Percentiles rank a stretch among this genome's conserved stretches.
phyloP scores from a whole-genome alignment of 1,140 invertebrate species.

The Zaprionus tsacasi region DNA sequence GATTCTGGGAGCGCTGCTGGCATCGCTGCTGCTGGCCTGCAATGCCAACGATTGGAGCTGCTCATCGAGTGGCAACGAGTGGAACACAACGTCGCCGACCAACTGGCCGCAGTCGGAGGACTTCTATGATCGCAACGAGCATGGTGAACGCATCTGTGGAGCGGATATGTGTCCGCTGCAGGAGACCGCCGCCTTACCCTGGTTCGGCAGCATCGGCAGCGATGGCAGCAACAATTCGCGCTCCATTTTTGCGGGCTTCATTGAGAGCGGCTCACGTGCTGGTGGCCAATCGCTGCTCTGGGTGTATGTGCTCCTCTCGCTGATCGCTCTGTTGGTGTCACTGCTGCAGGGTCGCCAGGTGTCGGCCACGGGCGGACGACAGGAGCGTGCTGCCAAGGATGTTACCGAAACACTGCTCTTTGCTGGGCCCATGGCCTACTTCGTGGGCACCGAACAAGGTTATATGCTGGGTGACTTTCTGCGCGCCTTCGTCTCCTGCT shows the following conservation, averaged over 20 bases:
- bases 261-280: slow-evolving; percentile 53
- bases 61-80: slow-evolving; percentile 28
- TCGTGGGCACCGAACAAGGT: slow-evolving; percentile 89
- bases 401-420: slow-evolving; percentile 85
- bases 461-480: slow-evolving; percentile 89
- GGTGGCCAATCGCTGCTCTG: slow-evolving; percentile 86
- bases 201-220: background rate
- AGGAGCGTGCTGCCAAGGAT: slow-evolving; percentile 68
- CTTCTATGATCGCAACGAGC: slow-evolving; percentile 84
- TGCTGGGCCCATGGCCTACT: slow-evolving; percentile 87
- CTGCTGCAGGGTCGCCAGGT: slow-evolving; percentile 81
- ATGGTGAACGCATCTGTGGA: slow-evolving; percentile 85
- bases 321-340: slow-evolving; percentile 85
- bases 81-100: slow-evolving; percentile 28
- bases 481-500: slow-evolving; percentile 85
- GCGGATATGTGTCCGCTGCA: slow-evolving; percentile 85
- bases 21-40: slow-evolving; percentile 85
- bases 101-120: slow-evolving; percentile 66
- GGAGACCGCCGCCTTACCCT: slow-evolving; percentile 8
- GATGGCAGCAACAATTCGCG: slow-evolving; percentile 21
- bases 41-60: slow-evolving; percentile 77
- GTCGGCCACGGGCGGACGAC: slow-evolving; percentile 56
- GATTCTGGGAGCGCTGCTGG: slow-evolving; percentile 85
- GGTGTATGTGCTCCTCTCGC: slow-evolving; percentile 85
- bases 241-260: slow-evolving; percentile 69